phyloP scores from a whole-genome alignment of 2,888 invertebrate species.

The Phlogophora meticulosa region DNA sequence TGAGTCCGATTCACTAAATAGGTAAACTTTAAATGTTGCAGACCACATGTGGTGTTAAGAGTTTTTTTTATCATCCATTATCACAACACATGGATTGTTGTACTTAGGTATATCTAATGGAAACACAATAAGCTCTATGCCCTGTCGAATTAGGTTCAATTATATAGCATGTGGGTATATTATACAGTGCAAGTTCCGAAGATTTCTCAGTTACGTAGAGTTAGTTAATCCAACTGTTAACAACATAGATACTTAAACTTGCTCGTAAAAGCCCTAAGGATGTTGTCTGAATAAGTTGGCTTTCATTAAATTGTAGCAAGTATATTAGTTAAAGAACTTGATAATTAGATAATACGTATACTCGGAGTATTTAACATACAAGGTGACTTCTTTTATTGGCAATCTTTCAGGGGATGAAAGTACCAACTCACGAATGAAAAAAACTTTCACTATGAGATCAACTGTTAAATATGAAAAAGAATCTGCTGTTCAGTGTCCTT shows the following conservation, averaged over 20 bases:
- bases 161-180: constrained; percentile 47
- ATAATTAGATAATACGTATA: constrained; percentile 7
- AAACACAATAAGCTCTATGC: constrained; percentile 20
- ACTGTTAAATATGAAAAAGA: too few species aligned
- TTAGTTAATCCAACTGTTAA: constrained; percentile 48
- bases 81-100: constrained; percentile 15
- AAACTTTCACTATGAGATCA: too few species aligned
- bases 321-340: constrained; percentile 14
- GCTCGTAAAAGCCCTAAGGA: constrained; percentile 38
- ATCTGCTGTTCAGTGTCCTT: too few species aligned
- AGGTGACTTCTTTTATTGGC: too few species aligned
- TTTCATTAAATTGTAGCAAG: constrained; percentile 18
- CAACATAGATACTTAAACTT: constrained; percentile 30
- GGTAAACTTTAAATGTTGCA: constrained; percentile 23
- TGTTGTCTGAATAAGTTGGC: constrained; percentile 33
- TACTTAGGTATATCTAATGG: not conserved
- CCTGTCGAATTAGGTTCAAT: constrained; percentile 38
- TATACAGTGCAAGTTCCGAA: constrained; percentile 28
- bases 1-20: constrained; percentile 9
- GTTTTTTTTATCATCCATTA: constrained; percentile 17
- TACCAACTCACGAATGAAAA: too few species aligned
- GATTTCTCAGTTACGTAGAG: constrained; percentile 37
- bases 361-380: not conserved
- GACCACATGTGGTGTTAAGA: constrained; percentile 33
- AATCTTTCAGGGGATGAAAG: too few species aligned